Conservation (phyloP, 2,888 invertebrate genomes). For the Bombylius major region DNA sequence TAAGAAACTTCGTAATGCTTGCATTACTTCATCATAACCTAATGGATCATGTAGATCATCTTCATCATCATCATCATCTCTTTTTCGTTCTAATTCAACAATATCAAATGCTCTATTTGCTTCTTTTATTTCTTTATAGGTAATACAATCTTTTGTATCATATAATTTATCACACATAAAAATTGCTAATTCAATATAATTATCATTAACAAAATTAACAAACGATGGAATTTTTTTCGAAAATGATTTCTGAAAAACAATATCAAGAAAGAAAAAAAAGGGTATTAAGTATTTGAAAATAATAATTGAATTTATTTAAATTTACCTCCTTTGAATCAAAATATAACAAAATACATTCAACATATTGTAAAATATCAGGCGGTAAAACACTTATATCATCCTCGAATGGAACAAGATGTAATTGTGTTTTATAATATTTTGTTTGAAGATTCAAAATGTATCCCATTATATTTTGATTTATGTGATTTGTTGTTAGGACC, state of each 20-base stretch:
- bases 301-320: not conserved
- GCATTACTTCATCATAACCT: constrained; percentile 20
- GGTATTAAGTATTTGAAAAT: too few relatives aligned
- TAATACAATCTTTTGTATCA: constrained; percentile 19
- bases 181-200: constrained; percentile 20
- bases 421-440: constrained; percentile 21
- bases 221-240: constrained; percentile 17
- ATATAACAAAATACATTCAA: constrained; percentile 20
- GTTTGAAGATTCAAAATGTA: constrained; percentile 19
- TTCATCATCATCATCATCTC: constrained; percentile 17
- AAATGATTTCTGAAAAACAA: constrained; percentile 17
- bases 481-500: not conserved
- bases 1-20: constrained; percentile 18
- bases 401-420: constrained; percentile 18
- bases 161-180: constrained; percentile 19
- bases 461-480: constrained; percentile 13
- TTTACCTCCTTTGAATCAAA: constrained; percentile 21
- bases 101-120: constrained; percentile 19
- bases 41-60: constrained; percentile 18
- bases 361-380: constrained; percentile 15
- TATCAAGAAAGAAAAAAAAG: not conserved
- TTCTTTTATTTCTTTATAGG: constrained; percentile 21
- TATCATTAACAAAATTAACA: constrained; percentile 18
- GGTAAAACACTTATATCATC: constrained; percentile 14
- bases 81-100: constrained; percentile 19